Conservation (phyloP, 1,140 invertebrate genomes). For the Octopus bimaculoides region DNA sequence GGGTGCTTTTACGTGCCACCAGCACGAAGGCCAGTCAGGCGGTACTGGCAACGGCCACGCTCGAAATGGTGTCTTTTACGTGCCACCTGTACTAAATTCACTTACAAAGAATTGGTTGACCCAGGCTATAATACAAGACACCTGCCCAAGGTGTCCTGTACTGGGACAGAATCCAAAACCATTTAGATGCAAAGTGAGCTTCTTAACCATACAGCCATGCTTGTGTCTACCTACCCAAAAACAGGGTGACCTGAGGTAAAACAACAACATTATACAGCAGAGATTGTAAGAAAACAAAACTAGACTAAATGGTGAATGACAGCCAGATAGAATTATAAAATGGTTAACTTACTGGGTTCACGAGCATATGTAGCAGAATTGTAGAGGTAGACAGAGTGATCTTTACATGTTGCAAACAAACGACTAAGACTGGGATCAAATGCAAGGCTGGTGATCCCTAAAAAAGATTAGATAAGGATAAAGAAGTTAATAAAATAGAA, state of each 20-base stretch:
- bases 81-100: too few species aligned
- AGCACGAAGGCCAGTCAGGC: too few species aligned
- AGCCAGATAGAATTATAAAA: background rate
- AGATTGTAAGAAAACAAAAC: background rate
- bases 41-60: too few species aligned
- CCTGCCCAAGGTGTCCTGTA: too few species aligned
- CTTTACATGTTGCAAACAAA: conserved; percentile 84
- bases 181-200: too few species aligned
- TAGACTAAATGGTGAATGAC: conserved; percentile 1
- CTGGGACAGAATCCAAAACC: too few species aligned
- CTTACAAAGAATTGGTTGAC: too few species aligned
- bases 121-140: too few species aligned
- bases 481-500: background rate
- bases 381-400: conserved; percentile 81
- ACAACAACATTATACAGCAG: background rate
- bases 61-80: too few species aligned
- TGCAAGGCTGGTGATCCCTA: conserved; percentile 75
- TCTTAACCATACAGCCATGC: too few species aligned
- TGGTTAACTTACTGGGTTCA: conserved; percentile 58
- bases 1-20: too few species aligned
- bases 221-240: too few species aligned
- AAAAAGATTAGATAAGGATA: background rate
- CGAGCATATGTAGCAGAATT: conserved; percentile 72
- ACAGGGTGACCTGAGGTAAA: background rate
- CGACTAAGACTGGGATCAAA: conserved; percentile 68